Evolutionary conservation across 2,113 vertebrate genomes (phyloP), one percentile per base, ranked within the genome.

Genomic region (Zootoca vivipara): DNA sequence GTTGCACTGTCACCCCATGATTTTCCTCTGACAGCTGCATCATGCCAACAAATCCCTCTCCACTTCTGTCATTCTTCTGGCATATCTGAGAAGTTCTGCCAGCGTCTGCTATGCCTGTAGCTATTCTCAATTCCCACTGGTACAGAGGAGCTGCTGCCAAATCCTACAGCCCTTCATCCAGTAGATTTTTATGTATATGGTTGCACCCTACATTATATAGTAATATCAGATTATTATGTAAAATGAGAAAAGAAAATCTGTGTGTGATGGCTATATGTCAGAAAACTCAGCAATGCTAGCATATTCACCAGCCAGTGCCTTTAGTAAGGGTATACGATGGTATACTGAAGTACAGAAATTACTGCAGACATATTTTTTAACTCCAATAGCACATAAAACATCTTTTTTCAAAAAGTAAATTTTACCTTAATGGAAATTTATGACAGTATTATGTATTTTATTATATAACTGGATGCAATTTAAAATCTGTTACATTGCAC

Each of bases 401-500:
- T 79, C 64, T 33, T 62, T 30, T 80, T 70, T 46, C 52, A 42
- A 85, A 80, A 58, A 30, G 9, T 73, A 80, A 78, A 24, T 80
- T 65, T 85, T 79, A 42, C 46, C 40, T 73, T 78, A 52, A 67
- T 52, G 40, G 24, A 73, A 42, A 77, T 67, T 24, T 85, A 91
- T 26, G 89, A 89, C 38, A 88, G 30, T 15, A 33, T 13, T 69
- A 81, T 7, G 2, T 80, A 74, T 18, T 72, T 78, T 86, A 78
- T 56, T 33, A 79, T 46, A 33, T 40, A 82, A 78, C 5, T 89
- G 2, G 46, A 90, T 20, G 13, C 0, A 65, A 58, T 3, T 56
- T 18, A 90, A 64, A 80, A 84, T 30, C 4, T 78, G 78, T 79
- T 58, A 65, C 77, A 20, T 87, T 74, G 82, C 78, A n/a, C 75